Percentiles rank a stretch among this genome's conserved stretches.
These are phyloP conservation scores for Hermodice carunculata DNA, from an alignment of 2,888 invertebrate species.

Conservation along the genomic window DNA sequence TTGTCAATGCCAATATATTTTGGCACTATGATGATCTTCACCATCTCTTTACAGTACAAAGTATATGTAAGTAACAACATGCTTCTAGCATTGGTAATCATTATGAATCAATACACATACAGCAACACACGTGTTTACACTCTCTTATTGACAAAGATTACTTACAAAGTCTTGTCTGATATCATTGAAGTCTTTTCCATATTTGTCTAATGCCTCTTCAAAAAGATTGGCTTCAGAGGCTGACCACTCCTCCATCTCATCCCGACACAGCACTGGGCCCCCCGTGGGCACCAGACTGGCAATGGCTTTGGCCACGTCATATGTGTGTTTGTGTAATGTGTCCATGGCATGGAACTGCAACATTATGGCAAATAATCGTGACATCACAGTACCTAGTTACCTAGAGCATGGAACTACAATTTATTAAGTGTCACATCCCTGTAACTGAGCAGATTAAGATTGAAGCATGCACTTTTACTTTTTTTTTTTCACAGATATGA, in stretches of 20 bases:
- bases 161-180: conserved; percentile 97
- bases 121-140: too few species aligned
- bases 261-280: conserved; percentile 91
- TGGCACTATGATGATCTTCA: neutral
- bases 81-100: neutral
- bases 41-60: neutral
- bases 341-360: conserved; percentile 97
- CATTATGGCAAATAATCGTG: conserved; percentile 15
- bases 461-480: too few species aligned
- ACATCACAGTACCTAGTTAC: too few species aligned
- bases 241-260: conserved; percentile 99
- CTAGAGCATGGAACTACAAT: too few species aligned
- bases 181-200: conserved; percentile 98
- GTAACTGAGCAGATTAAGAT: too few species aligned
- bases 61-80: neutral
- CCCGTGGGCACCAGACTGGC: conserved; percentile 94
- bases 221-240: conserved; percentile 99
- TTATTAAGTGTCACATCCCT: too few species aligned
- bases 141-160: conserved; percentile 47
- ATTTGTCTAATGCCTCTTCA: conserved; percentile 92
- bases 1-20: too few species aligned
- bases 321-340: conserved; percentile 91
- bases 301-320: conserved; percentile 91
- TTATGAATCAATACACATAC: conserved; percentile 13
- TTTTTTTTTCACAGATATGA: too few species aligned